Percentiles rank a stretch among this genome's conserved stretches.
Evolutionary conservation across 64 coral and sea anemone genomes (phyloP).

Genomic region (Montipora efflorescens): DNA sequence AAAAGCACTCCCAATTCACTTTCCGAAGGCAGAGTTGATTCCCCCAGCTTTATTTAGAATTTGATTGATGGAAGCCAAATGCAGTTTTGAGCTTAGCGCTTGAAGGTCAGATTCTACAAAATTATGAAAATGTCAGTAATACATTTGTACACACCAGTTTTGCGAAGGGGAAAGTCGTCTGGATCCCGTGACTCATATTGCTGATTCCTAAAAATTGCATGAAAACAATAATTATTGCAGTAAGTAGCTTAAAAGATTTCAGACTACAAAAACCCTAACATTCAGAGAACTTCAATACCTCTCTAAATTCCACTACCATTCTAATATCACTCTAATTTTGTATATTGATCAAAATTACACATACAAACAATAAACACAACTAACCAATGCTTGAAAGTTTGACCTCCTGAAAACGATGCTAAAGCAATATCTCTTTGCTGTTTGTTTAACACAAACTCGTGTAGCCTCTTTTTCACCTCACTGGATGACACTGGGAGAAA

Average conservation of each 20-base stretch:
- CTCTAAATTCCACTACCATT: no score
- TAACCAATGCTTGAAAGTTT: conserved; percentile 95
- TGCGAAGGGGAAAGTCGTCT: conserved; percentile 96
- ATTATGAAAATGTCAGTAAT: no score
- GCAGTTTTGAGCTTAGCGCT: no score
- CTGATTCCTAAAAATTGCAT: conserved; percentile 71
- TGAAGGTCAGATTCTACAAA: no score
- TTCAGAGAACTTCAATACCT: no score
- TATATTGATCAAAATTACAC: no score
- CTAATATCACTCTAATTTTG: no score
- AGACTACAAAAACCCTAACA: no score
- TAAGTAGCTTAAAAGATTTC: background rate
- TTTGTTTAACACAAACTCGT: conserved; percentile 97
- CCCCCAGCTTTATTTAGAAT: no score
- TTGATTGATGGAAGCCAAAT: no score
- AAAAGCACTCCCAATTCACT: no score
- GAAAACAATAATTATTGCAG: background rate
- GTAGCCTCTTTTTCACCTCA: conserved; percentile 93
- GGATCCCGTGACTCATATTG: conserved; percentile 77
- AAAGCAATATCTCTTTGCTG: conserved; percentile 92
- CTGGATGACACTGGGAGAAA: conserved; percentile 83
- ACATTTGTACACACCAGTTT: conserved; percentile 80
- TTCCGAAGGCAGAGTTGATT: no score
- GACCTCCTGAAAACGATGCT: conserved; percentile 67
- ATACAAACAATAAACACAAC: background rate